phyloP scores from a whole-genome alignment of 2,113 vertebrate species.

The Spilogale gracilis region DNA sequence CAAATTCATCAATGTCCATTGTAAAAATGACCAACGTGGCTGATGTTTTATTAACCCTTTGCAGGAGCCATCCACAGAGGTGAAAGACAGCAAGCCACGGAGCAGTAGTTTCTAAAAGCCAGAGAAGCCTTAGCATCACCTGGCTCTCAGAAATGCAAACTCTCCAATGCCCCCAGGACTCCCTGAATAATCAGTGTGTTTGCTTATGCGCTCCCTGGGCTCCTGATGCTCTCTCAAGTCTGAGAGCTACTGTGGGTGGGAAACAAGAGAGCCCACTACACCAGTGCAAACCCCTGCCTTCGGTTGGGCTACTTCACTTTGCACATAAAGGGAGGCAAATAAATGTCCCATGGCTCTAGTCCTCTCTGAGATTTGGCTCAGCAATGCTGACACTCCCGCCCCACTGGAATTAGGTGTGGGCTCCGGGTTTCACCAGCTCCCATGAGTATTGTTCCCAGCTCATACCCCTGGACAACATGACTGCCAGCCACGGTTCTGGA shows the following conservation, averaged over 20 bases:
- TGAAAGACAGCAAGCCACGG: not conserved
- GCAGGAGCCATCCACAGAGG: not conserved
- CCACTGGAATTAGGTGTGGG: not conserved
- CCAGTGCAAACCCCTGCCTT: not conserved
- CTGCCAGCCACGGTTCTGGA: not conserved
- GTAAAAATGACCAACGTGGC: constrained; percentile 63
- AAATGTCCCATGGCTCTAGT: not conserved
- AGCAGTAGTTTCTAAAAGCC: not conserved
- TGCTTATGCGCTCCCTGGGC: not conserved
- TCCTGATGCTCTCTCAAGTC: not conserved
- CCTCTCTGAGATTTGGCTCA: not conserved
- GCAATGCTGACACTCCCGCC: not conserved
- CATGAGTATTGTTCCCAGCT: fast-evolving
- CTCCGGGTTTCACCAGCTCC: fast-evolving
- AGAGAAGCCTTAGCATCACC: not conserved
- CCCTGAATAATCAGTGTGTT: not conserved
- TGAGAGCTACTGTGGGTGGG: not conserved
- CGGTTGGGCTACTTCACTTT: not conserved
- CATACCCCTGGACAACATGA: fast-evolving
- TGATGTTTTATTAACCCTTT: constrained; percentile 66
- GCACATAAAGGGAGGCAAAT: not conserved
- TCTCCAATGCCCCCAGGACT: not conserved
- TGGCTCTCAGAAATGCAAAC: not conserved
- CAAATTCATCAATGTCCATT: constrained; percentile 37
- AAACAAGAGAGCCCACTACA: not conserved